Conservation (phyloP, 2,888 invertebrate species). For the Cephus rjabovi region DNA sequence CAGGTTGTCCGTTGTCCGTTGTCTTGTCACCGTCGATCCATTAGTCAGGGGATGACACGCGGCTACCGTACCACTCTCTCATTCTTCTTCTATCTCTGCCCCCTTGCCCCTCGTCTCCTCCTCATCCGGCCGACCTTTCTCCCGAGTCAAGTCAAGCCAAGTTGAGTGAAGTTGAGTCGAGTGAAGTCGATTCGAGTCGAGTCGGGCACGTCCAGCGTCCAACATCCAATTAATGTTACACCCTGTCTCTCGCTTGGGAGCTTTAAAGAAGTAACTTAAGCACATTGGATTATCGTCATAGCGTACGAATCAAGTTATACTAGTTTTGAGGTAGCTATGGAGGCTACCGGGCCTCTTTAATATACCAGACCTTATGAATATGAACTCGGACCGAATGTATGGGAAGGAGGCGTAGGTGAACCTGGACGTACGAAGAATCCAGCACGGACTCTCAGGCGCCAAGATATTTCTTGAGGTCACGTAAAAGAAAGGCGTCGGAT, state of each 20-base stretch:
- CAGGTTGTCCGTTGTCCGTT: constrained; percentile 21
- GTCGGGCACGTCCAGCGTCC: constrained; percentile 31
- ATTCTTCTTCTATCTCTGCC: neutral
- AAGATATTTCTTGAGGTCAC: constrained; percentile 41
- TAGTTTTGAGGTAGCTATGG: neutral
- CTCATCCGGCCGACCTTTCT: neutral
- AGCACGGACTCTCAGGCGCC: constrained; percentile 40
- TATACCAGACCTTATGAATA: neutral
- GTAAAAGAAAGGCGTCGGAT: constrained; percentile 39
- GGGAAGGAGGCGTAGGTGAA: constrained; percentile 44
- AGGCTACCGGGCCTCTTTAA: neutral
- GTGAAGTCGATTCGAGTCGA: neutral
- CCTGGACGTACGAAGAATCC: constrained; percentile 24
- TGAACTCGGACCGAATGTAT: neutral
- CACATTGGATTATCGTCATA: neutral
- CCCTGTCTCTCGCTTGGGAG: constrained; percentile 21
- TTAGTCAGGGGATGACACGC: constrained; percentile 53
- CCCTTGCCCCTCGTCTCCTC: neutral
- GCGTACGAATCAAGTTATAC: neutral
- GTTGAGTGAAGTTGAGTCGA: neutral
- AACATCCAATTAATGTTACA: constrained; percentile 58
- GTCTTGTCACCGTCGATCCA: constrained; percentile 48
- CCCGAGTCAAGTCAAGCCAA: neutral
- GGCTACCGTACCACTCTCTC: constrained; percentile 7
- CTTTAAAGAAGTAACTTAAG: neutral